phyloP scores from a whole-genome alignment of 2,113 vertebrate species.

The Epinephelus fuscoguttatus region DNA sequence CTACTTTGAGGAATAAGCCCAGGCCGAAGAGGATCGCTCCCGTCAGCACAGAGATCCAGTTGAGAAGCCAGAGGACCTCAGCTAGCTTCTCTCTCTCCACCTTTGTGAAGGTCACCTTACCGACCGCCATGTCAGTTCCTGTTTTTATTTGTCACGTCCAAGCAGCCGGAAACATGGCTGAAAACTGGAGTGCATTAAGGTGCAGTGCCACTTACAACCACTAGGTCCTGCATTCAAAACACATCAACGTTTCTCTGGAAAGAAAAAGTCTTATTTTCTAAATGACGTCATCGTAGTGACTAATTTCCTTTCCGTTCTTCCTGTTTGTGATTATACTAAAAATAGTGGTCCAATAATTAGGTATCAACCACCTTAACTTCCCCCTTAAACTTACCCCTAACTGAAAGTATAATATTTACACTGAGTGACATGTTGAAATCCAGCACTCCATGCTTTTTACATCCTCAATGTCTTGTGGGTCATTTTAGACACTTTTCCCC shows the following conservation, averaged over 20 bases:
- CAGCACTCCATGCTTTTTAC: neutral
- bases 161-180: neutral
- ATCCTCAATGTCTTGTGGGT: neutral
- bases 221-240: neutral
- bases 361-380: neutral
- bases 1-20: conserved; percentile 90
- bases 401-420: neutral
- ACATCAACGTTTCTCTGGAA: neutral
- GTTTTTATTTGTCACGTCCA: conserved; percentile 30
- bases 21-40: conserved; percentile 88
- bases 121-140: conserved; percentile 85
- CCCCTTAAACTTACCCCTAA: neutral
- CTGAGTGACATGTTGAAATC: neutral
- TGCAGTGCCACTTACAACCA: neutral
- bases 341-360: neutral
- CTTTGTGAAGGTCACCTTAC: conserved; percentile 91
- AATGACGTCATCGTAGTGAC: neutral
- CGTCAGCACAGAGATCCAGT: conserved; percentile 90
- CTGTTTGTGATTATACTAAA: neutral
- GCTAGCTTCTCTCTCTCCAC: conserved; percentile 87
- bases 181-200: neutral
- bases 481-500: neutral
- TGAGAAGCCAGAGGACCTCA: conserved; percentile 90
- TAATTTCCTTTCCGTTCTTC: neutral
- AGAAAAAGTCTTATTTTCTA: neutral